Evolutionary conservation across 1,140 invertebrate species (phyloP).

Genomic region (Lordiphosa mommai): DNA sequence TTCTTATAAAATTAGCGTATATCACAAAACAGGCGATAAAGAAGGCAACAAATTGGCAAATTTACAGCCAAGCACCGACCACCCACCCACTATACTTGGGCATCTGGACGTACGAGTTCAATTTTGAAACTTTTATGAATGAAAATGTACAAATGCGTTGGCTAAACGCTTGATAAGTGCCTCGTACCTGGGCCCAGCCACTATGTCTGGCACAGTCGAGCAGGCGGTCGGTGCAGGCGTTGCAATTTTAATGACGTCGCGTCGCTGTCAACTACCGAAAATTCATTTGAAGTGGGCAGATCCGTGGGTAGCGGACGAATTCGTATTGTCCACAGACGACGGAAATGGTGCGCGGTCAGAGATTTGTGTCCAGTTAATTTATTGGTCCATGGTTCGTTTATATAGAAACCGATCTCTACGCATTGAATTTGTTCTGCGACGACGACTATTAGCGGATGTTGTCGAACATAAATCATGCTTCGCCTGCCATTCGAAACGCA

Average conservation of each 20-base stretch:
- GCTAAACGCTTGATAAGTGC: constrained; percentile 46
- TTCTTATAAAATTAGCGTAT: constrained; percentile 22
- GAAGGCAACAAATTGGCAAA: constrained; percentile 6
- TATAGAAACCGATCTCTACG: constrained; percentile 6
- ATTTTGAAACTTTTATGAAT: constrained; percentile 41
- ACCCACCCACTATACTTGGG: not conserved
- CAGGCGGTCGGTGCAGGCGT: constrained; percentile 14
- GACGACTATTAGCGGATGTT: constrained; percentile 59
- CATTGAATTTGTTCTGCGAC: constrained; percentile 41
- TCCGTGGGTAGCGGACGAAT: constrained; percentile 49
- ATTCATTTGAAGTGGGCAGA: constrained; percentile 38
- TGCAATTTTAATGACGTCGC: constrained; percentile 72
- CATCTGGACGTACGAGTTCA: not conserved
- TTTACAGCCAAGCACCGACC: not conserved
- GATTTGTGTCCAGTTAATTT: constrained; percentile 33
- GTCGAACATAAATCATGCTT: constrained; percentile 65
- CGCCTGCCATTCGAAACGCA: constrained; percentile 30
- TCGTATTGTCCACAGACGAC: constrained; percentile 11
- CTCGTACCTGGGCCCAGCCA: constrained; percentile 36
- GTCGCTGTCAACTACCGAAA: constrained; percentile 44
- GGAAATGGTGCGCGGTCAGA: constrained; percentile 33
- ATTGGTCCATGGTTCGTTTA: constrained; percentile 27
- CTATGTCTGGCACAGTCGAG: constrained; percentile 56
- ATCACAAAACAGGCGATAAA: constrained; percentile 1
- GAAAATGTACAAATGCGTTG: constrained; percentile 50